phyloP scores from a whole-genome alignment of 2,888 invertebrate species.

The Troglohyphantes excavatus region DNA sequence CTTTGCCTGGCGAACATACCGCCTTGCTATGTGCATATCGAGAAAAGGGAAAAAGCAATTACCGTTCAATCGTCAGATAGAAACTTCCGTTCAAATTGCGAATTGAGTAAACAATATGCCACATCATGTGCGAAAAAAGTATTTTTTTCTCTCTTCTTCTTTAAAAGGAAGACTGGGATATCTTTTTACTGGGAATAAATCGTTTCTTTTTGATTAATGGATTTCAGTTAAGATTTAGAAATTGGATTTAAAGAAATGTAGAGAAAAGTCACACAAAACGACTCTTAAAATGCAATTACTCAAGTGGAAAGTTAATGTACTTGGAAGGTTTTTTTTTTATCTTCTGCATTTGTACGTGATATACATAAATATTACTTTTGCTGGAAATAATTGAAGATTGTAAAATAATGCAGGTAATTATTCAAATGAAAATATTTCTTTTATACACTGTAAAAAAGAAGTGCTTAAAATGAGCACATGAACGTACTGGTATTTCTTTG shows the following conservation, averaged over 20 bases:
- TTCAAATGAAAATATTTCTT: too few relatives aligned
- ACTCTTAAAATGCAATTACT: slow-evolving; percentile 5
- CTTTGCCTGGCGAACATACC: background rate
- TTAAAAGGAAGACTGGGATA: background rate
- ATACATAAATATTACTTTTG: too few relatives aligned
- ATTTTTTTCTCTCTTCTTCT: background rate
- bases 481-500: too few relatives aligned
- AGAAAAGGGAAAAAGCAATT: background rate
- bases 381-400: too few relatives aligned
- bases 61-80: background rate
- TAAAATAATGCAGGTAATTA: too few relatives aligned
- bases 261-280: background rate
- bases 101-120: background rate
- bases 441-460: too few relatives aligned
- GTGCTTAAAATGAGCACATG: too few relatives aligned
- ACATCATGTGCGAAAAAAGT: background rate
- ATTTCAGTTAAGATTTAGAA: too few relatives aligned
- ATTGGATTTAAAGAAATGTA: background rate
- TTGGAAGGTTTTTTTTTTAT: background rate
- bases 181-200: background rate
- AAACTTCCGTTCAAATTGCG: background rate
- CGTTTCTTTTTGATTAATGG: background rate
- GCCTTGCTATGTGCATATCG: background rate
- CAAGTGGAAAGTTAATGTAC: background rate
- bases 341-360: too few relatives aligned